phyloP scores from a whole-genome alignment of 2,113 vertebrate genomes.

The Struthio camelus region DNA sequence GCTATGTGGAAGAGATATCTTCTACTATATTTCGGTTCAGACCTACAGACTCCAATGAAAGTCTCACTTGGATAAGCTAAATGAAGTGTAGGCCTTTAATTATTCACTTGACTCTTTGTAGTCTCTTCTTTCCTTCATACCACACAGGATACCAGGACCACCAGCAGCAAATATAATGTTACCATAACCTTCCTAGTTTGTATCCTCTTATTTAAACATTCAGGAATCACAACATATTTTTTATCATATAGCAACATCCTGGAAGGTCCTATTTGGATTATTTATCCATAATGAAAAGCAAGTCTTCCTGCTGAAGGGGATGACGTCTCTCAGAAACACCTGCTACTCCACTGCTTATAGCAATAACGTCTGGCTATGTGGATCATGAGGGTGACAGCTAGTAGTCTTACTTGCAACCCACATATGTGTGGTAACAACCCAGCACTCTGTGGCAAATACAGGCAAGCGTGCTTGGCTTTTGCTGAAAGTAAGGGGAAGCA shows the following conservation, averaged over 20 bases:
- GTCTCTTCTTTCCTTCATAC: not conserved
- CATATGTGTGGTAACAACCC: not conserved
- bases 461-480: not conserved
- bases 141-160: not conserved
- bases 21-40: not conserved
- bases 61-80: not conserved
- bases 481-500: not conserved
- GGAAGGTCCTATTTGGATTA: not conserved
- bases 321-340: not conserved
- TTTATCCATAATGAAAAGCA: not conserved
- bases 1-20: not conserved
- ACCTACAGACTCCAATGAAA: not conserved
- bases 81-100: not conserved
- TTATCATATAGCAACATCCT: not conserved
- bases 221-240: not conserved
- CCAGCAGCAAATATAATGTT: not conserved
- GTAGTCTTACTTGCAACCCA: not conserved
- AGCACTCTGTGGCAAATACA: not conserved
- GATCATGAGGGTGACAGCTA: not conserved
- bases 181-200: not conserved
- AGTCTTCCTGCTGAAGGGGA: not conserved
- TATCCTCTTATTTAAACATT: not conserved
- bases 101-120: not conserved
- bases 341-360: not conserved
- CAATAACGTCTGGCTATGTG: not conserved